Percentiles rank a stretch among this genome's conserved stretches.
Evolutionary conservation across 92 coral and sea anemone species (phyloP).

Genomic region (Bergia puertoricense): DNA sequence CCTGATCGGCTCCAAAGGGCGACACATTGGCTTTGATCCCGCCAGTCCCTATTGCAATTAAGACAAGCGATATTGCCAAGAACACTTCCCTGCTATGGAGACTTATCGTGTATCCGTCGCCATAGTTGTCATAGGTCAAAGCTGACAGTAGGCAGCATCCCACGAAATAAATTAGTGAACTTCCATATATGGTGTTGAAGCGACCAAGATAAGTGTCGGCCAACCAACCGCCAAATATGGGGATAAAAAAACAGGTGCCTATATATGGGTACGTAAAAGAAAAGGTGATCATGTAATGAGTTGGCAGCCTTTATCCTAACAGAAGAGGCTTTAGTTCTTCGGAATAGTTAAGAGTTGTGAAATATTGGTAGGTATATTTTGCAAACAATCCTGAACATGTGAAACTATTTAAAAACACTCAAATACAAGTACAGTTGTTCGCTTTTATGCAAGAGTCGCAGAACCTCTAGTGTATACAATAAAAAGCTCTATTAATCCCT

Average conservation of each 20-base stretch:
- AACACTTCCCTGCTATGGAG: neutral
- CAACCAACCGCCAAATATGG: slow-evolving; percentile 89
- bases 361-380: too few relatives aligned
- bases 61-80: slow-evolving; percentile 32
- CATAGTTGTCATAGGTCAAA: neutral
- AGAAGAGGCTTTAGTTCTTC: neutral
- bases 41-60: slow-evolving; percentile 85
- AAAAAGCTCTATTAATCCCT: too few relatives aligned
- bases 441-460: too few relatives aligned
- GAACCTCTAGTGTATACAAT: too few relatives aligned
- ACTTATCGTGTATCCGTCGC: slow-evolving; percentile 32
- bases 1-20: slow-evolving; percentile 98
- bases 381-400: too few relatives aligned
- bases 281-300: neutral
- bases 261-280: neutral
- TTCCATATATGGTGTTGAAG: slow-evolving; percentile 70
- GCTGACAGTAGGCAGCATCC: slow-evolving; percentile 55
- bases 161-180: slow-evolving; percentile 67
- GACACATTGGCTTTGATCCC: slow-evolving; percentile 95
- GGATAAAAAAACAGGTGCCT: slow-evolving; percentile 27
- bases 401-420: too few relatives aligned
- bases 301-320: neutral
- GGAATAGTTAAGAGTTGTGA: too few relatives aligned
- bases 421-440: too few relatives aligned
- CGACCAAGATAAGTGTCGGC: slow-evolving; percentile 81